Base-by-base conservation (phyloP, 2,113 vertebrate genomes). In the Cisticola juncidis region DNA sequence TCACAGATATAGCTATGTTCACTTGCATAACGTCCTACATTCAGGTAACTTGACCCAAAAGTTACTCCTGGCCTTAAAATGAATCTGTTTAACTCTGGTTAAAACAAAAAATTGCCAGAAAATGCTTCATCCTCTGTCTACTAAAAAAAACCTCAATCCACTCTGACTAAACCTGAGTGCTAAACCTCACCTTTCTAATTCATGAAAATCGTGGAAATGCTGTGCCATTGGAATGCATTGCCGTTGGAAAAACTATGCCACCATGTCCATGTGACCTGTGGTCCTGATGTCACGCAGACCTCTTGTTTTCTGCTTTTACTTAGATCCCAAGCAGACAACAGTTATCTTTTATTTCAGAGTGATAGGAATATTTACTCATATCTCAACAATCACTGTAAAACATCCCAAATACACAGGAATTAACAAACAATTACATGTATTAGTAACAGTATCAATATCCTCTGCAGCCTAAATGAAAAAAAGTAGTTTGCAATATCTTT, bases 11-110 rank as follows among this genome's bases (percentile, higher is more conserved):
- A 80, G 61, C n/a, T 50, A 14, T 12, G 79, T 21, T 61, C 13
- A 35, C 2, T 28, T 5, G 0, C 11, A 12, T 7, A 11, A 40
- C 3, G 2, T 20, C 36, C 18, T 35, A 10, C 7, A 14, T 20
- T 57, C 33, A 58, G 31, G 13, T 12, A 90, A 54, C 29, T 64
- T 20, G 29, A 90, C 31, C 18, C 36, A 54, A 21, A 11, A 26
- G 38, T 28, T 54, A 29, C 9, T 73, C 47, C 47, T 25, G 38
- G 33, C 26, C 23, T 73, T 58, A 81, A 91, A 78, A 86, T 19
- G 2, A 21, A 62, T 31, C 56, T 51, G 6, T 69, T 83, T 40
- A 54, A 84, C 28, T n/a, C 51, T 3, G 2, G 5, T 33, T 85
- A 50, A 93, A 93, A 74, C 14, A 6, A 26, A 25, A 45, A 31